phyloP scores from a whole-genome alignment of 2,113 vertebrate genomes.

The Psephotus haematonotus region DNA sequence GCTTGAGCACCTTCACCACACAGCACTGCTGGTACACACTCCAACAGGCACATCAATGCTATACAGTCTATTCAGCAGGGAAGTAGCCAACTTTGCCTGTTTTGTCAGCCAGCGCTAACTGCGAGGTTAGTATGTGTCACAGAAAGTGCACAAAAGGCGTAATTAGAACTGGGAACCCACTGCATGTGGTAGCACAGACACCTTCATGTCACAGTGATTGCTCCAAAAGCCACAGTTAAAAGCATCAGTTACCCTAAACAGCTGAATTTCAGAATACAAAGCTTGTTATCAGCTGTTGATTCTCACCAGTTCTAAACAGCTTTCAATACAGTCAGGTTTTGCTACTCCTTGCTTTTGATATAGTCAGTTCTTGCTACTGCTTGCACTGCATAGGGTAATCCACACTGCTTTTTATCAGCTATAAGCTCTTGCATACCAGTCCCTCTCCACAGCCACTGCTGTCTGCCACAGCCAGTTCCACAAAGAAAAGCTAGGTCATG shows the following conservation, averaged over 20 bases:
- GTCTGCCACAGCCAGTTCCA: not conserved
- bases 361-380: not conserved
- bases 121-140: not conserved
- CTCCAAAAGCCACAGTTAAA: not conserved
- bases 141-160: not conserved
- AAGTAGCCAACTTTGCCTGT: not conserved
- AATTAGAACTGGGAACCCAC: not conserved
- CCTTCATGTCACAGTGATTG: not conserved
- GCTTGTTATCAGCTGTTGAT: not conserved
- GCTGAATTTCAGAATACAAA: not conserved
- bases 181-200: accelerated
- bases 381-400: not conserved
- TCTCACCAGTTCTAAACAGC: not conserved
- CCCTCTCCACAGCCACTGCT: not conserved
- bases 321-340: not conserved
- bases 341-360: not conserved
- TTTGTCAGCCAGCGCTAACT: not conserved
- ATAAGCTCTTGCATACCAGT: not conserved
- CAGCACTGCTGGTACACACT: not conserved
- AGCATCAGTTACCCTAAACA: not conserved
- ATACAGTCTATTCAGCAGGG: not conserved
- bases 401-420: not conserved
- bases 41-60: not conserved
- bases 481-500: not conserved
- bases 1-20: not conserved